These are phyloP conservation scores for Lithophane semibrunnea DNA, from an alignment of 2,888 invertebrate genomes.

Conservation along the genomic window DNA sequence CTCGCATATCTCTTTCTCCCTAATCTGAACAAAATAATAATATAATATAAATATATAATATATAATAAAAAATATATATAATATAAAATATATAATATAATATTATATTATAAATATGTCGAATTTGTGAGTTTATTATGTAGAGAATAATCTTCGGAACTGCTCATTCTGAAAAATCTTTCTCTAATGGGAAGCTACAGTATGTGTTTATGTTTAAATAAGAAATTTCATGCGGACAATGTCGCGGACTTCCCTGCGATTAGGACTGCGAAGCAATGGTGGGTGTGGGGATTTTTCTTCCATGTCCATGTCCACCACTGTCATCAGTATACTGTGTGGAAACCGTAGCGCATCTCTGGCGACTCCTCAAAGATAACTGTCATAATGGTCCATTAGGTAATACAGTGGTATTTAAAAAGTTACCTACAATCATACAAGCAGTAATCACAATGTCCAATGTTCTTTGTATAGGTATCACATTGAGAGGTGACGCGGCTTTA, in stretches of 20 bases:
- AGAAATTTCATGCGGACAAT: no score
- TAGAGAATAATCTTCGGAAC: no score
- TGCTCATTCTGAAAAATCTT: no score
- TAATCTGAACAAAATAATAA: no score
- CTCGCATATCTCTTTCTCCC: background rate
- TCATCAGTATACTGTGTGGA: background rate
- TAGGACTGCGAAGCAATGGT: background rate
- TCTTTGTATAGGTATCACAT: conserved; percentile 33
- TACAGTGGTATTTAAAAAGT: conserved; percentile 34
- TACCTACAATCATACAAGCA: background rate
- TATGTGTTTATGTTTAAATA: no score
- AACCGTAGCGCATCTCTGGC: background rate
- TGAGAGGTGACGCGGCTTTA: conserved; percentile 18
- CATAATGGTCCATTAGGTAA: conserved; percentile 22
- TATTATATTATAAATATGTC: no score
- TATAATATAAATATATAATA: no score
- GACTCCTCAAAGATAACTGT: background rate
- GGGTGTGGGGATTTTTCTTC: background rate
- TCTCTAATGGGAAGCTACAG: no score
- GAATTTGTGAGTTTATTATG: no score
- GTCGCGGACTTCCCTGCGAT: no score
- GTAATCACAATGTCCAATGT: conserved; percentile 28
- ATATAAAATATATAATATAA: no score
- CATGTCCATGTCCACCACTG: background rate
- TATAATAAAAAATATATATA: no score